Evolutionary conservation across 2,888 invertebrate species (phyloP).

Genomic region (Apoderus coryli): DNA sequence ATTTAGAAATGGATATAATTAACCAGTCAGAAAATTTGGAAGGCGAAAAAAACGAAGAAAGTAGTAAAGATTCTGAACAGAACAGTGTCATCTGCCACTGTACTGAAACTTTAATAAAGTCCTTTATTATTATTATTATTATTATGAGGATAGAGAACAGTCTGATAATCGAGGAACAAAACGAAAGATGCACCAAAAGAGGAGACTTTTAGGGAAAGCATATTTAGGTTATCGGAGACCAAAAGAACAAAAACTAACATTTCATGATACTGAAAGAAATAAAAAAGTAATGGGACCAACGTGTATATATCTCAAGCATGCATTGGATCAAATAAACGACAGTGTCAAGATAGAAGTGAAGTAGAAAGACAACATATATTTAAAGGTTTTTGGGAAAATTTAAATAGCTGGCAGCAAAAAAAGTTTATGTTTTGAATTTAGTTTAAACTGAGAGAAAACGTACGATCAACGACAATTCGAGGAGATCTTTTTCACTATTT

Average conservation of each 20-base stretch:
- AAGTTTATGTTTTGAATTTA: conserved; percentile 5
- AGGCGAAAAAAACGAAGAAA: background rate
- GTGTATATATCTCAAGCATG: conserved; percentile 4
- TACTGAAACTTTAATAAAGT: too few relatives aligned
- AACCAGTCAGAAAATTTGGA: conserved; percentile 1
- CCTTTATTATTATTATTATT: too few relatives aligned
- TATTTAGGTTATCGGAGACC: conserved; percentile 8
- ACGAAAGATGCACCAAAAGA: conserved; percentile 1
- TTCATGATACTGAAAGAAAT: conserved; percentile 7
- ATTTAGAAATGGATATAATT: background rate
- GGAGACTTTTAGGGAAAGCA: conserved; percentile 2
- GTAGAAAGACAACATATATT: conserved; percentile 4
- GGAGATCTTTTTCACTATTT: conserved; percentile 5
- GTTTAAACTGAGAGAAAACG: conserved; percentile 7
- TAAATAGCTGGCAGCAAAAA: conserved; percentile 6
- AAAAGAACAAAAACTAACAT: conserved; percentile 7
- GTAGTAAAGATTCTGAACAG: background rate
- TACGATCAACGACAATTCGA: conserved; percentile 4
- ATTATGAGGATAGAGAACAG: too few relatives aligned
- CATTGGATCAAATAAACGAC: conserved; percentile 4
- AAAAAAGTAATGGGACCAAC: conserved; percentile 5
- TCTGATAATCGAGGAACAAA: conserved; percentile 3
- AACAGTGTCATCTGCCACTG: too few relatives aligned
- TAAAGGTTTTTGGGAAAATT: conserved; percentile 7
- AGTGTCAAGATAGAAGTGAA: conserved; percentile 5